Percentiles rank a stretch among this genome's conserved stretches.
Evolutionary conservation across 2,113 vertebrate genomes (phyloP).

Genomic region (Dicrurus megarhynchus): DNA sequence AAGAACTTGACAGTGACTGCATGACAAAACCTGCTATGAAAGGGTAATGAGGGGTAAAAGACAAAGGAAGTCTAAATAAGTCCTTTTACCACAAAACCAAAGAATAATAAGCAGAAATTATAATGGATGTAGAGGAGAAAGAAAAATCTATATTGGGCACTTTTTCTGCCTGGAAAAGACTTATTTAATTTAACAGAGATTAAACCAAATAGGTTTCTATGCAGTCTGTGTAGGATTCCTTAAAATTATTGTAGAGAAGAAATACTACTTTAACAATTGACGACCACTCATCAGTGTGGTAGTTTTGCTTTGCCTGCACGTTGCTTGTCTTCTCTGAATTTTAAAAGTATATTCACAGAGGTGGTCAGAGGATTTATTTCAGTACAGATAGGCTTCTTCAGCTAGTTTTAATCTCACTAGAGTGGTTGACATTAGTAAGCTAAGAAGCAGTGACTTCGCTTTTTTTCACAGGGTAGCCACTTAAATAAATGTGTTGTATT

Average conservation of each 20-base stretch:
- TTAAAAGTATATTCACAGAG: background rate
- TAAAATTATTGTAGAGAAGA: background rate
- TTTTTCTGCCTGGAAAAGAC: background rate
- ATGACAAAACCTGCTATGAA: slow-evolving; percentile 34
- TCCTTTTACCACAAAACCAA: background rate
- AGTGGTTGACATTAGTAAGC: background rate
- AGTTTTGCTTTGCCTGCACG: background rate
- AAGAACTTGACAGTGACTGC: background rate
- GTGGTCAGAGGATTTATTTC: background rate
- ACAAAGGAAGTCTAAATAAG: slow-evolving; percentile 22
- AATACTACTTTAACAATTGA: background rate
- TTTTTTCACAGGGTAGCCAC: background rate
- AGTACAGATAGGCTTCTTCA: background rate
- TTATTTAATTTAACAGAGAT: background rate
- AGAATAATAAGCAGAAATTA: background rate
- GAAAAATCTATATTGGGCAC: background rate
- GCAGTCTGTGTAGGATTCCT: background rate
- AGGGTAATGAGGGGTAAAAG: background rate
- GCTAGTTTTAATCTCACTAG: background rate
- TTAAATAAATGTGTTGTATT: background rate
- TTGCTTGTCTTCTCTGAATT: background rate
- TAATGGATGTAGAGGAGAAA: background rate
- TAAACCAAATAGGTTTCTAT: background rate
- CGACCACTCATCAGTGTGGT: background rate
- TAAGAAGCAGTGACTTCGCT: background rate